Evolutionary conservation across 2,888 invertebrate species (phyloP), one percentile per base, ranked within the genome.

Genomic region (Microctonus aethiopoides): DNA sequence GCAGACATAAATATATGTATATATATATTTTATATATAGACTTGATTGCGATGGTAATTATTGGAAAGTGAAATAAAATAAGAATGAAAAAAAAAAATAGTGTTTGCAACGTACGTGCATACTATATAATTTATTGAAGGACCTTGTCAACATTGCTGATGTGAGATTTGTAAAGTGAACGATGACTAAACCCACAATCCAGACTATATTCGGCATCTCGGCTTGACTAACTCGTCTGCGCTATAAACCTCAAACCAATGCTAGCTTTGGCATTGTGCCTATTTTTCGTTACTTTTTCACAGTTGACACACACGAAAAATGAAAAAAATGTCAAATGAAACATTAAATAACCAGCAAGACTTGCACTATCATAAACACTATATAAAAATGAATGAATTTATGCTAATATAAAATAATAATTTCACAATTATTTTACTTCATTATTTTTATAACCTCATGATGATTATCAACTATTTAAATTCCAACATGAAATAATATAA

Each of bases 131-230:
- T 66, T 51, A 64, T 66, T 26, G 63, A 57, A 74, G 6, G 76
- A 73, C 74, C 75, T 75, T 76, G 76, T 76, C 67, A 73, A 71
- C 68, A 65, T 66, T 46, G 64, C 52, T 67, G 59, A 60, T 67
- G 26, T 59, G 51, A 65, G 51, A 71, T 68, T 61, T 70, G 67
- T 69, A 65, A 72, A 70, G 74, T 67, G 26, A 54, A 46, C 64
- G 76, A 74, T 76, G 76, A 76, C 74, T 76, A 73, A 76, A 76
- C 71, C 71, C 69, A 70, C 62, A 67, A 65, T 54, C 73, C 76
- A 71, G 74, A 74, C 75, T 76, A 76, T 76, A 76, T 76, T 76
- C 76, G 74, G 76, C 70, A 59, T 65, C 75, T 70, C 65, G 68
- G 32, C 46, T 61, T 56, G 57, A 68, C 64, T 68, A 59, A 74